These are phyloP conservation scores for Antennarius striatus DNA, from an alignment of 2,113 vertebrate genomes.

Conservation along the genomic window DNA sequence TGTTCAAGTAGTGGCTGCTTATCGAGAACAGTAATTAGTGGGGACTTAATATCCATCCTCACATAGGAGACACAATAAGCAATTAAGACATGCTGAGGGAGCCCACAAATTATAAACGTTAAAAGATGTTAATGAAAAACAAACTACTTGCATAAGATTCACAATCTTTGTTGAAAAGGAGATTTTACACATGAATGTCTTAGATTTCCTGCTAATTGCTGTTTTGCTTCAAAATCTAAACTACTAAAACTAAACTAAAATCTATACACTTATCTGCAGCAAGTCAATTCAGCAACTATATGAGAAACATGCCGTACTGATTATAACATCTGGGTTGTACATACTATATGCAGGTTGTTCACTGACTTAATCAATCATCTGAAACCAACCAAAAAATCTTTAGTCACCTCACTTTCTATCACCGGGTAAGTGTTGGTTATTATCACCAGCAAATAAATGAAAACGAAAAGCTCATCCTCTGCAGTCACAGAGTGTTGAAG, in stretches of 20 bases:
- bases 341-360: neutral
- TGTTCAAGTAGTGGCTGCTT: slow-evolving; percentile 17
- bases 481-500: slow-evolving; percentile 17
- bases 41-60: slow-evolving; percentile 51
- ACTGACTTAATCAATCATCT: neutral
- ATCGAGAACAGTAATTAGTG: slow-evolving; percentile 57
- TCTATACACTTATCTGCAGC: too few species aligned
- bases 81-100: slow-evolving; percentile 48
- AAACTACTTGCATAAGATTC: slow-evolving; percentile 22
- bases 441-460: slow-evolving; percentile 4
- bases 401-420: neutral
- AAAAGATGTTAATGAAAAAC: slow-evolving; percentile 50
- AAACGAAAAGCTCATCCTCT: neutral
- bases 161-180: slow-evolving; percentile 34
- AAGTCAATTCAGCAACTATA: too few species aligned
- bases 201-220: too few species aligned
- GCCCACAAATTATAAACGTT: slow-evolving; percentile 53
- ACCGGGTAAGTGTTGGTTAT: neutral
- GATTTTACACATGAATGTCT: neutral
- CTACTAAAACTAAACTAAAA: too few species aligned
- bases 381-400: neutral
- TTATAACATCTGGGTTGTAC: neutral
- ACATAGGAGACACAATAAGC: slow-evolving; percentile 53
- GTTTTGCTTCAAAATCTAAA: too few species aligned
- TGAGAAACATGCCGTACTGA: too few species aligned